Evolutionary conservation across 2,888 invertebrate genomes (phyloP), one percentile per base, ranked within the genome.

Genomic region (Clunio marinus): DNA sequence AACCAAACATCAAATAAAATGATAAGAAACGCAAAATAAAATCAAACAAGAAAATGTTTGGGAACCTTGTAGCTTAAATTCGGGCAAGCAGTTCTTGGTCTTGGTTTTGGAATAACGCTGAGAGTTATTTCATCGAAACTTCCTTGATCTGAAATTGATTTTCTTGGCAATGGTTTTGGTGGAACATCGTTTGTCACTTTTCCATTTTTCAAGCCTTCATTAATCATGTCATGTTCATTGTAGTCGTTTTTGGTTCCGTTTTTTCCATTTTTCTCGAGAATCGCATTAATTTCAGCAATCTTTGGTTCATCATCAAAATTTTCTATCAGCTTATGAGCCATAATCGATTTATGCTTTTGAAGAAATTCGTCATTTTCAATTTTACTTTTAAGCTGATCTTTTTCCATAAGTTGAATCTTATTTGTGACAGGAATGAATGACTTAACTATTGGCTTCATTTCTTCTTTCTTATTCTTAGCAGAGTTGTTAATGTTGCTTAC

Each of bases 111-210:
- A 45, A 41, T 35, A 20, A 51, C 27, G 22, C 46, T 60, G 59
- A 24, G 51, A 37, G 35, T 27, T 62, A 57, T 58, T n/a, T 84
- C 84, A 28, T 84, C 83, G 8, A 76, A 75, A 1, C 81, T 76
- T 0, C 82, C 83, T 1, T 83, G 82, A 73, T 91, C 91, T 1
- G 88, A 88, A 69, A 91, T 83, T 13, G 91, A 86, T 73, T 88
- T 87, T 73, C 91, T 83, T 0, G 92, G 91, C 79, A 91, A 80
- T 13, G 92, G 91, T 76, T 91, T 91, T 0, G 91, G 91, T 1
- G 88, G 86, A 0, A 79, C 74, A 3, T 78, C 71, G 81, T 68
- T 51, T 17, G 28, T 51, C 10, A 7, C 27, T 2, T 71, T 71
- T 55, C 77, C 76, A 72, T 76, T 76, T 71, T 70, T 68, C 51